Percentiles rank a stretch among this genome's conserved stretches.
These are phyloP conservation scores for Rhinoptilus africanus DNA, from an alignment of 2,113 vertebrate genomes.

Conservation along the genomic window DNA sequence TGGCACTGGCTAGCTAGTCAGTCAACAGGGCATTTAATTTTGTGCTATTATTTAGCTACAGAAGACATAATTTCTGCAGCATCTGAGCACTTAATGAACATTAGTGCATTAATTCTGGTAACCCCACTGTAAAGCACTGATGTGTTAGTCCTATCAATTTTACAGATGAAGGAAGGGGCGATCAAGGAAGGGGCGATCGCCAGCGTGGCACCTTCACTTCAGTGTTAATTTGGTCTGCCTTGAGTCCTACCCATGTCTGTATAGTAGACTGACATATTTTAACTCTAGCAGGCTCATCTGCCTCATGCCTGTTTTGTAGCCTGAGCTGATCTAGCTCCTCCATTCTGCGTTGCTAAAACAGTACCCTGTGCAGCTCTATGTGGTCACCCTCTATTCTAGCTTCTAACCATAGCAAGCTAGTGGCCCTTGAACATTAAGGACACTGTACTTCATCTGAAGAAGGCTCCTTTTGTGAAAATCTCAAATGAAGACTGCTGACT, in stretches of 20 bases:
- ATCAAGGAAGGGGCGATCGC: background rate
- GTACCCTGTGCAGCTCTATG: background rate
- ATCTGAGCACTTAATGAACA: background rate
- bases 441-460: background rate
- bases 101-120: background rate
- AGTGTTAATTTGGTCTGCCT: background rate
- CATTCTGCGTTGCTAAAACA: background rate
- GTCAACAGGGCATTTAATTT: background rate
- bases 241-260: background rate
- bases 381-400: background rate
- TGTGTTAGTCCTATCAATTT: background rate
- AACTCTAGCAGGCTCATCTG: background rate
- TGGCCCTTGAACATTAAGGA: background rate
- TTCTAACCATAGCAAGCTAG: background rate
- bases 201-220: background rate
- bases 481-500: background rate
- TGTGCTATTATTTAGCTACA: background rate
- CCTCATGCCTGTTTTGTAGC: background rate
- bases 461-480: background rate
- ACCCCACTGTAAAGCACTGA: background rate
- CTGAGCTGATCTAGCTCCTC: background rate
- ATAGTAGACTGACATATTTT: background rate
- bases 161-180: background rate
- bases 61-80: background rate
- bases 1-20: background rate